Base-by-base conservation (phyloP, 2,113 vertebrate species). In the Alaudala cheleensis region DNA sequence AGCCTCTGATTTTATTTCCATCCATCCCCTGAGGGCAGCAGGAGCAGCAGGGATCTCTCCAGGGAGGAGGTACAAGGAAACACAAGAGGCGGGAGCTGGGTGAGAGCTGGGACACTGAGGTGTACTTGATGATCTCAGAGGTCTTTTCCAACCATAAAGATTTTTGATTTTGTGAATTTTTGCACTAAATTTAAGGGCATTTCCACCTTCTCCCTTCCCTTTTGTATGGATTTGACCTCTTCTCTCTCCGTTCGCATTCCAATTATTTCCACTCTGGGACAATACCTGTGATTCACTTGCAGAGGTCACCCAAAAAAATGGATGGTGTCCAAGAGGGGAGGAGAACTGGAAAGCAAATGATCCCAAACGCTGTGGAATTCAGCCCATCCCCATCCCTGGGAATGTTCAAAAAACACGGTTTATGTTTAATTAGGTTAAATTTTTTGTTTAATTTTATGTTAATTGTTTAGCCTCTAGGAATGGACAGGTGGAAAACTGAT, bases 201-300 rank as follows among this genome's bases (percentile, higher is more conserved):
- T 83, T n/a, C 25, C 40, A 60, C 17, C 15, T 64, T 18, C 34
- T 65, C 14, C 9, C 3, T 64, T 54, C 65, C 37, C 13, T 65
- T 88, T 78, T 10, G 5, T 10, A 11, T 23, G 16, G 45, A 20
- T 54, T 20, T 39, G 42, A 60, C 33, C 26, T 70, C 44, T 49
- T 23, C 11, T 47, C 25, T 42, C 45, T 56, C 14, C 20, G 7
- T 78, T 17, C 61, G 9, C 6, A 4, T 26, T 25, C 8, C 40
- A 69, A 1, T 56, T 60, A 22, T 12, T 73, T 25, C 37, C 23
- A 17, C 2, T 39, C 47, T 1, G 0, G 31, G 49, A 14, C 11
- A 34, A 31, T 29, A 3, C 26, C 33, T 26, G 19, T 40, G 29
- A 34, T 13, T 9, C 5, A 2, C 6, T 53, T 25, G 5, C 10